Evolutionary conservation across 2,888 invertebrate species (phyloP).

Genomic region (Lasius platythorax): DNA sequence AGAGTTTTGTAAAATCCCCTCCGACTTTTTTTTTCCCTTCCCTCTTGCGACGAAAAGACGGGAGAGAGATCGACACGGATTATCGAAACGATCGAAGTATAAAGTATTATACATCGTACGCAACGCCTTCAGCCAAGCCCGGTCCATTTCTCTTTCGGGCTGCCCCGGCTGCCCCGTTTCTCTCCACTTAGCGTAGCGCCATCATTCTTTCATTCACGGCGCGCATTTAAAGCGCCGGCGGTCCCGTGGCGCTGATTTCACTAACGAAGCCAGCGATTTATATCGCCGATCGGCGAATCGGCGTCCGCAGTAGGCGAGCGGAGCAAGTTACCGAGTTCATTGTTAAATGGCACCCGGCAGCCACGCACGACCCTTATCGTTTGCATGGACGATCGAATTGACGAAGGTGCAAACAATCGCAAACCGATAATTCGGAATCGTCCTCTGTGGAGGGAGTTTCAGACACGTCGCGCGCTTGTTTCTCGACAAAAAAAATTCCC

Average conservation of each 20-base stretch:
- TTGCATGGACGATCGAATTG: slow-evolving; percentile 59
- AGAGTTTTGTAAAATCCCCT: not conserved
- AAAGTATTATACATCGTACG: slow-evolving; percentile 62
- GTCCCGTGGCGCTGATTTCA: slow-evolving; percentile 76
- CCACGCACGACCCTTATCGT: slow-evolving; percentile 72
- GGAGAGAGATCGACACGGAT: slow-evolving; percentile 44
- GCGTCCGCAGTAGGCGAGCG: slow-evolving; percentile 67
- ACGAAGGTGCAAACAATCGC: slow-evolving; percentile 39
- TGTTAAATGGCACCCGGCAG: slow-evolving; percentile 73
- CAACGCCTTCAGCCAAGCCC: slow-evolving; percentile 65
- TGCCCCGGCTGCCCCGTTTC: slow-evolving; percentile 38
- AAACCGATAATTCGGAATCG: not conserved
- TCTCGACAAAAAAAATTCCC: not conserved
- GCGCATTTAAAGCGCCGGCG: slow-evolving; percentile 69
- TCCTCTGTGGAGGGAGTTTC: not conserved
- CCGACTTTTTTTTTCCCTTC: not conserved
- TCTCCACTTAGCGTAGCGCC: slow-evolving; percentile 68
- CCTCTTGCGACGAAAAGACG: not conserved
- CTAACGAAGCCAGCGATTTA: slow-evolving; percentile 80
- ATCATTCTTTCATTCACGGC: slow-evolving; percentile 66
- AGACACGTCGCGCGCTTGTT: not conserved
- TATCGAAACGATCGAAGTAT: slow-evolving; percentile 64
- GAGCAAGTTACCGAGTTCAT: slow-evolving; percentile 61
- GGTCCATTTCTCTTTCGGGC: slow-evolving; percentile 70
- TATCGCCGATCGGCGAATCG: slow-evolving; percentile 64